Percentiles rank a stretch among this genome's conserved stretches.
Evolutionary conservation across 1,140 invertebrate species (phyloP).

Genomic region (Globodera ellingtonae): DNA sequence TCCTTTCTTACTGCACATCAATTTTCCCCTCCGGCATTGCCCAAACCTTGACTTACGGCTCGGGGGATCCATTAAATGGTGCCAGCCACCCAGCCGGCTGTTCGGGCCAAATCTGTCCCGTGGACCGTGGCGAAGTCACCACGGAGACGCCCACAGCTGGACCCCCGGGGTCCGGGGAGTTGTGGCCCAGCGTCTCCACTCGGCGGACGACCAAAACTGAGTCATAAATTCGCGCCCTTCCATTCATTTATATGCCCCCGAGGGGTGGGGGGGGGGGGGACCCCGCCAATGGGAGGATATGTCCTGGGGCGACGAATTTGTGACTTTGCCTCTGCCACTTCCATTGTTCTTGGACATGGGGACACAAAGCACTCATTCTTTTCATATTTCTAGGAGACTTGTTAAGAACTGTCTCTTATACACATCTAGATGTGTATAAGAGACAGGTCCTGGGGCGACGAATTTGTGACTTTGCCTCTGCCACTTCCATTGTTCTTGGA

Average conservation of each 20-base stretch:
- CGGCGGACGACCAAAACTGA: slow-evolving; percentile 1
- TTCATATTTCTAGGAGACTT: too few species aligned
- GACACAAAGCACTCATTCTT: background rate
- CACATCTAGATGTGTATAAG: too few species aligned
- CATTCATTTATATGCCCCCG: background rate
- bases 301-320: background rate
- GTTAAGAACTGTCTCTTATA: too few species aligned
- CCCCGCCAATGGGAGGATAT: background rate
- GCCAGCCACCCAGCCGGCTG: background rate
- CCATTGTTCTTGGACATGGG: background rate
- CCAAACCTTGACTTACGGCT: background rate
- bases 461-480: background rate
- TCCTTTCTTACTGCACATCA: background rate
- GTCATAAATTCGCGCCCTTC: slow-evolving; percentile 13
- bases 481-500: background rate
- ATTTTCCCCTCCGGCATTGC: background rate
- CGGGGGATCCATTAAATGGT: slow-evolving; percentile 6
- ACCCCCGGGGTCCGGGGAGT: background rate
- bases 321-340: background rate
- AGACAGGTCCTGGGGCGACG: background rate
- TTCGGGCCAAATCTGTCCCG: slow-evolving; percentile 6
- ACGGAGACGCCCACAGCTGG: background rate
- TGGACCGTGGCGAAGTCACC: slow-evolving; percentile 9
- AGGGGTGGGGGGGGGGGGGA: too few species aligned
- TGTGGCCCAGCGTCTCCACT: background rate